A percentile compares a stretch with the other conserved stretches of the same genome.
phyloP scores from a whole-genome alignment of 37 sponge, comb jelly and placozoan species.

The Chondrilla cf. caribensis region DNA sequence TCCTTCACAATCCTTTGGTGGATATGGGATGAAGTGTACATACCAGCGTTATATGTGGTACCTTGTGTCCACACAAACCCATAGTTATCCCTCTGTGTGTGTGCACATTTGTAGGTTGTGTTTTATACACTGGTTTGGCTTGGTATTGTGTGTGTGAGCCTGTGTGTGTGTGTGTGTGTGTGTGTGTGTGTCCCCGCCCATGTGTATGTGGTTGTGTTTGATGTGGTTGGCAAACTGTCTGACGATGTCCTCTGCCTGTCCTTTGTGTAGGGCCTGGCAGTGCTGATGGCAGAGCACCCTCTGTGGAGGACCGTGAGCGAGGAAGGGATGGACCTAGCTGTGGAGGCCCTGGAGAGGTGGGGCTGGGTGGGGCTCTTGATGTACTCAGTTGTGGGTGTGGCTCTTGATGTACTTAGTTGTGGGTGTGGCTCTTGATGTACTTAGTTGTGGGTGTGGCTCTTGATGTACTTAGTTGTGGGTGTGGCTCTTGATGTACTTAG shows the following conservation, averaged over 20 bases:
- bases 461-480: conserved; percentile 1
- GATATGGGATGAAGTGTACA: too few relatives aligned
- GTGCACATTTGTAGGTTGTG: not conserved
- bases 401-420: not conserved
- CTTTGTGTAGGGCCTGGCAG: conserved; percentile 34
- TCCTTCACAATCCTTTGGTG: too few relatives aligned
- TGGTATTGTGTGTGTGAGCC: conserved; percentile 13
- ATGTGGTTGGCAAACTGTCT: not conserved
- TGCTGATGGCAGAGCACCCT: conserved; percentile 44
- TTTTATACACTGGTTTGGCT: not conserved
- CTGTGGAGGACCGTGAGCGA: conserved; percentile 58
- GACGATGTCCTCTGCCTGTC: not conserved
- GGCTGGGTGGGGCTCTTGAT: not conserved
- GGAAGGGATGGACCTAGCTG: conserved; percentile 26
- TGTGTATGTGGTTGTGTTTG: conserved; percentile 28
- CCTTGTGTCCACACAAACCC: too few relatives aligned
- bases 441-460: not conserved
- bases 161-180: conserved; percentile 45
- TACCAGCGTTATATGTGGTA: too few relatives aligned
- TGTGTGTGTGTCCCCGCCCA: conserved; percentile 32
- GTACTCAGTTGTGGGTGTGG: conserved; percentile 1
- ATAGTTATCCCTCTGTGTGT: not conserved
- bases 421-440: conserved; percentile 1
- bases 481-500: not conserved
- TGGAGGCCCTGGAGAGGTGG: conserved; percentile 64